Base-by-base conservation (phyloP, 2,113 vertebrate genomes). In the Alligator mississippiensis region DNA sequence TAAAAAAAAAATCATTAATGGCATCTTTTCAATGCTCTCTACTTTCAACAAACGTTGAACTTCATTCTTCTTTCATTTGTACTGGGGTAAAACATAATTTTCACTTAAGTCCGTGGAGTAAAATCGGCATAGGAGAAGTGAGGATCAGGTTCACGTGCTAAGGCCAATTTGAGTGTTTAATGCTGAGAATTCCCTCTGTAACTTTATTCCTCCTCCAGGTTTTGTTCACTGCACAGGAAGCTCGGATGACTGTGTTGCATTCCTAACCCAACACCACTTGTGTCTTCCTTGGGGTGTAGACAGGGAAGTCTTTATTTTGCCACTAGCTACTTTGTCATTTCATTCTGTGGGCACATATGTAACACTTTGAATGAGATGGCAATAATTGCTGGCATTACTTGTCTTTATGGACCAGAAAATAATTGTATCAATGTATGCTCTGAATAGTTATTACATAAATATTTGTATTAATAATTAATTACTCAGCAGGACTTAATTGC, bases 381-480 rank as follows among this genome's bases (percentile, higher is more conserved):
- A 85, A 12, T 72, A 92, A 93, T 88, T 84, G 5, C 24, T 82
- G 62, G 18, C 81, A 66, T 77, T 86, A 77, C 60, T 93, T 95
- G 80, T 92, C 11, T 25, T 80, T 92, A 66, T 80, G 4, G 16
- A 79, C 34, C 76, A 80, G 60, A 89, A 95, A 93, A 80, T 80
- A 84, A 84, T 91, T 81, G 34, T 24, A 80, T 77, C 89, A 64
- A 80, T 9, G 88, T 75, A 88, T 77, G 85, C 6, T 61, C 76
- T 55, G 30, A 92, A 72, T 68, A 75, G 28, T 85, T 88, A 70
- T 94, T 94, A 91, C 93, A 91, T 89, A 92, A 95, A 89, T 94
- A 88, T 94, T 81, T 90, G 11, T 80, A 80, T 93, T 93, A 96
- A 95, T 96, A 96, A 92, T 92, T 89, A 94, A 95, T 96, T 86